Evolutionary conservation across 2,888 invertebrate genomes (phyloP), one percentile per base, ranked within the genome.

Genomic region (Himalopsyche japonica): DNA sequence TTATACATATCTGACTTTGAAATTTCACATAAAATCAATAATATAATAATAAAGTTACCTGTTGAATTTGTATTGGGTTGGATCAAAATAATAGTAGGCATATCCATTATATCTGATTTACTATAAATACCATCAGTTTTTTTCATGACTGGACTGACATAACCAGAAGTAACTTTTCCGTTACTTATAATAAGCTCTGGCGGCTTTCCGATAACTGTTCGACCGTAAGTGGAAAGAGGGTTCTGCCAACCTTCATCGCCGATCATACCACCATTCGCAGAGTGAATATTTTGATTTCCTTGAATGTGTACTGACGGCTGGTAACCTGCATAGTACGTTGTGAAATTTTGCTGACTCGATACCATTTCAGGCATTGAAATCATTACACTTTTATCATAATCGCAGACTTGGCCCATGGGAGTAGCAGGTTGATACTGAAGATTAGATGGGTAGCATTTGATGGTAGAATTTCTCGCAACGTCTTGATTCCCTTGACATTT

Each of bases 81-180:
- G 15, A 81, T 34, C 49, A 86, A 80, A 8, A 92, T 91, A 27
- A 92, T 89, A n/a, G 92, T 92, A 7, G 92, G 92, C 92, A 92
- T 92, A n/a, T 92, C 91, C 92, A 92, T 92, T 86, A 92, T 92
- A 89, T 92, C 91, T 88, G 91, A 92, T 88, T 90, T 27, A 70
- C 70, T 70, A 15, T 70, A 70, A 20, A 64, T 6, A 24, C 27
- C 8, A 15, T 70, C 70, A 90, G 20, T 92, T 91, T 85, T 88
- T 91, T 77, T 87, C 89, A 86, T 88, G 34, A 78, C 90, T 90
- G 90, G 90, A 90, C 88, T 89, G 89, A 87, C 15, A 48, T 30
- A 48, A 90, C 86, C 88, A 88, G 87, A 76, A 78, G 89, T 89
- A 84, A 89, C 88, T 86, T 70, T 81, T 6, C 82, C 76, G 76